Conservation (phyloP, 2,113 vertebrate genomes). For the Indicator indicator region DNA sequence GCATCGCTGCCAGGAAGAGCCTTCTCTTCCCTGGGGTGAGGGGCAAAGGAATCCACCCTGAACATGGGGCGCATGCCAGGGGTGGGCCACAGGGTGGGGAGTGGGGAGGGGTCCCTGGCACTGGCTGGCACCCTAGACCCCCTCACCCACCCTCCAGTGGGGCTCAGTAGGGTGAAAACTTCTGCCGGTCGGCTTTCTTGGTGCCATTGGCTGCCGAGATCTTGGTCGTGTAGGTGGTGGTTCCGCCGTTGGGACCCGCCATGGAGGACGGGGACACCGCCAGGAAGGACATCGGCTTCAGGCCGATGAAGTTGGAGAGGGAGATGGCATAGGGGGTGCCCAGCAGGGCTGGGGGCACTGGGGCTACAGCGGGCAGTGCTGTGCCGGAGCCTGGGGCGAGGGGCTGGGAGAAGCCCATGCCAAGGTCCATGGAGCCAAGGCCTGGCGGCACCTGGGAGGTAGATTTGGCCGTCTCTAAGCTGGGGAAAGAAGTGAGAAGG, state of each 20-base stretch:
- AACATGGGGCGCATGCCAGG: not conserved
- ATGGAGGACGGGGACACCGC: slow-evolving; percentile 85
- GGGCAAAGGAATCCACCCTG: not conserved
- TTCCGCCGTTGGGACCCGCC: slow-evolving; percentile 79
- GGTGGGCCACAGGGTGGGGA: not conserved
- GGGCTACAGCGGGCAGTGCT: slow-evolving; percentile 80
- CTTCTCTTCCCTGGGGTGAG: not conserved
- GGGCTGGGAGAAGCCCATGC: slow-evolving; percentile 89
- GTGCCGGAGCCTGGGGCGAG: slow-evolving; percentile 75
- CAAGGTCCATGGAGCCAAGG: slow-evolving; percentile 86
- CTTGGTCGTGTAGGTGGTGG: slow-evolving; percentile 90
- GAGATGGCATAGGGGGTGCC: slow-evolving; percentile 87
- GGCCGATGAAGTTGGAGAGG: slow-evolving; percentile 89
- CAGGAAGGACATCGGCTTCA: slow-evolving; percentile 92
- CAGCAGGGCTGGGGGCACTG: slow-evolving; percentile 83
- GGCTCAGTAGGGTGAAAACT: slow-evolving; percentile 92
- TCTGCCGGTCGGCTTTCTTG: slow-evolving; percentile 94
- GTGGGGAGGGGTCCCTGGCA: not conserved
- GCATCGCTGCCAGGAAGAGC: not conserved
- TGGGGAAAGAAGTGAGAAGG: slow-evolving; percentile 71
- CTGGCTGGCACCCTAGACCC: not conserved
- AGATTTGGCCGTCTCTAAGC: slow-evolving; percentile 97
- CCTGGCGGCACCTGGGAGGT: slow-evolving; percentile 88
- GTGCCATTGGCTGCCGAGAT: slow-evolving; percentile 91
- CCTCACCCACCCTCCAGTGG: not conserved